A percentile compares a stretch with the other conserved stretches of the same genome.
phyloP scores from a whole-genome alignment of 2,797 vertebrate genomes.

The Sebastiscus albofasciatus region DNA sequence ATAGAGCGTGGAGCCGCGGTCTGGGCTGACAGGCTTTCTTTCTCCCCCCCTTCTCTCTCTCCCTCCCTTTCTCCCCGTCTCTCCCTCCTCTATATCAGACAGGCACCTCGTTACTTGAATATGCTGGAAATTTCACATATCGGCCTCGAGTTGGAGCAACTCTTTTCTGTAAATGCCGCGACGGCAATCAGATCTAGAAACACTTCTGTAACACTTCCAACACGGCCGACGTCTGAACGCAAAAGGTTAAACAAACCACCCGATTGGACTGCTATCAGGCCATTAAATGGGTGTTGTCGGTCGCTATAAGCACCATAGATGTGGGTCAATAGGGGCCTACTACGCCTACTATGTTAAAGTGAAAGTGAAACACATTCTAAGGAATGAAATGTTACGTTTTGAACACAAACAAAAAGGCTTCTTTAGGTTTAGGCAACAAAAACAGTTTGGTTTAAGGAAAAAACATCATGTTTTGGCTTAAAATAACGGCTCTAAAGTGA shows the following conservation, averaged over 20 bases:
- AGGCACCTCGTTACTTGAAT: background rate
- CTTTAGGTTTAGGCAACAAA: too few relatives aligned
- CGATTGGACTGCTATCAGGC: too few relatives aligned
- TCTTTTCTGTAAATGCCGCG: background rate
- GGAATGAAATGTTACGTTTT: too few relatives aligned
- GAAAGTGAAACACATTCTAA: too few relatives aligned
- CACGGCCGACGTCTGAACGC: background rate
- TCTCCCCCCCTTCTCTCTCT: background rate
- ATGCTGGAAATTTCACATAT: background rate
- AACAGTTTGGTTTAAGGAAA: too few relatives aligned
- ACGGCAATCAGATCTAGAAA: background rate
- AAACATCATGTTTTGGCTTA: too few relatives aligned
- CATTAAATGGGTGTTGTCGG: too few relatives aligned
- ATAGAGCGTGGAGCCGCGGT: constrained; percentile 89
- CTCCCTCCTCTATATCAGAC: background rate
- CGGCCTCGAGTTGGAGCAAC: background rate
- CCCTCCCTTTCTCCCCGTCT: background rate
- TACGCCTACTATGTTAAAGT: too few relatives aligned
- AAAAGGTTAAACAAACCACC: background rate
- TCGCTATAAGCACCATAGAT: too few relatives aligned
- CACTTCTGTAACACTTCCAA: background rate
- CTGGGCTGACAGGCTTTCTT: constrained; percentile 75
- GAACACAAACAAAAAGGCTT: too few relatives aligned
- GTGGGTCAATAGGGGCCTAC: too few relatives aligned
- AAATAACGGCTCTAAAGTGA: too few relatives aligned